These are phyloP conservation scores for Rafetus swinhoei DNA, from an alignment of 2,113 vertebrate genomes.

Conservation along the genomic window DNA sequence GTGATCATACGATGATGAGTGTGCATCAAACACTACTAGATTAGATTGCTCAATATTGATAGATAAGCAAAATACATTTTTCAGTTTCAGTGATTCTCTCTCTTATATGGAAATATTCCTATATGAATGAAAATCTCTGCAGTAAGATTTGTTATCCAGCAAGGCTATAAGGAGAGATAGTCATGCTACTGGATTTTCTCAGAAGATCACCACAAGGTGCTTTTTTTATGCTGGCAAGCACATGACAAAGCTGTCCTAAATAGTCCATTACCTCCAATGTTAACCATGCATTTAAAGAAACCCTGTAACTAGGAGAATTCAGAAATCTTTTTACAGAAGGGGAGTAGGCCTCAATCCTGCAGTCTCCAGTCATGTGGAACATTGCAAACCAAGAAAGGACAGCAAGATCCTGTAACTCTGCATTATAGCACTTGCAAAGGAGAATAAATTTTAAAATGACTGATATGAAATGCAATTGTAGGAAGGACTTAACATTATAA, in stretches of 20 bases:
- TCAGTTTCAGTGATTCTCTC: background rate
- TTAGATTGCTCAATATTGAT: background rate
- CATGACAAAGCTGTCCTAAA: background rate
- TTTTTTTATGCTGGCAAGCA: background rate
- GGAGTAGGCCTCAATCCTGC: background rate
- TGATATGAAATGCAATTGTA: background rate
- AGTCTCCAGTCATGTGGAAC: background rate
- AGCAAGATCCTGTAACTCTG: background rate
- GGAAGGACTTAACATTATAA: background rate
- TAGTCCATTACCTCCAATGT: background rate
- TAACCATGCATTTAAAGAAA: background rate
- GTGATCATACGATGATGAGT: constrained; percentile 1
- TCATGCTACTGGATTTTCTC: background rate
- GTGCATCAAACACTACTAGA: background rate
- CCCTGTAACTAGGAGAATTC: background rate
- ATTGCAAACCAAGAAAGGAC: background rate
- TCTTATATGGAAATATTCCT: fast-evolving
- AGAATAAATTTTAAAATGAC: background rate
- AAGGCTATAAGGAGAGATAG: background rate
- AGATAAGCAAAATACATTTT: background rate
- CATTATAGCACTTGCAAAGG: background rate
- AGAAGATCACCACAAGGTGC: background rate
- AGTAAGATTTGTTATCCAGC: background rate
- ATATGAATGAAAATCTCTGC: background rate
- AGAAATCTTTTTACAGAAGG: background rate